phyloP scores from a whole-genome alignment of 1,140 invertebrate genomes.

The Lucilia cuprina region DNA sequence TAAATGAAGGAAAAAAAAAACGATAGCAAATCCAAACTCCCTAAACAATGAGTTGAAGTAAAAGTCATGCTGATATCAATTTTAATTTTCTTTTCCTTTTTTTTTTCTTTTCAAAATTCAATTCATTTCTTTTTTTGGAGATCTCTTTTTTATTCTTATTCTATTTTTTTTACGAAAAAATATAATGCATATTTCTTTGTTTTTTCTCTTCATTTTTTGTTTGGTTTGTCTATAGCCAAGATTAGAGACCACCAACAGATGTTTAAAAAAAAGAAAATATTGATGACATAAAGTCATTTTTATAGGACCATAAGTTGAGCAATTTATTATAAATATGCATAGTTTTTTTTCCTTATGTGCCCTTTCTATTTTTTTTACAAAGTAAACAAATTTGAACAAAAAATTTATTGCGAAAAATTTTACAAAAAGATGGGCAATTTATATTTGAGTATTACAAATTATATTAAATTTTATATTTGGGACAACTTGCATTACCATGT shows the following conservation, averaged over 20 bases:
- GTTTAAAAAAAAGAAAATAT: background rate
- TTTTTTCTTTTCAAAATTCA: background rate
- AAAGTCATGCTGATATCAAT: slow-evolving; percentile 17
- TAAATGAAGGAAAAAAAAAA: background rate
- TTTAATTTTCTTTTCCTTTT: background rate
- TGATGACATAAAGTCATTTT: slow-evolving; percentile 11
- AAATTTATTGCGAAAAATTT: too few relatives aligned
- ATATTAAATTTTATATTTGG: too few relatives aligned
- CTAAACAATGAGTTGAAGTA: slow-evolving; percentile 9
- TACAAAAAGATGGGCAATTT: too few relatives aligned
- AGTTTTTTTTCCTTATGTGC: background rate
- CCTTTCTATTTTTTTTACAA: too few relatives aligned
- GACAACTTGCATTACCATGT: too few relatives aligned
- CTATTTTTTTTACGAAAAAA: too few relatives aligned
- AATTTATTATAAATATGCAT: slow-evolving; percentile 1
- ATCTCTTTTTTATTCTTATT: background rate
- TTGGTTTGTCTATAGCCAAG: background rate
- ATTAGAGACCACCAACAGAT: slow-evolving; percentile 9
- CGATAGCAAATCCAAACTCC: background rate
- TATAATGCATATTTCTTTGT: background rate
- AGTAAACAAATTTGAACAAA: too few relatives aligned
- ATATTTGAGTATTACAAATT: too few relatives aligned
- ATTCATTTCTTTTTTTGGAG: background rate
- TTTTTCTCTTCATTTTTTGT: background rate
- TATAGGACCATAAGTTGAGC: background rate